Conservation (phyloP, 2,888 invertebrate genomes). For the Trilocha varians region DNA sequence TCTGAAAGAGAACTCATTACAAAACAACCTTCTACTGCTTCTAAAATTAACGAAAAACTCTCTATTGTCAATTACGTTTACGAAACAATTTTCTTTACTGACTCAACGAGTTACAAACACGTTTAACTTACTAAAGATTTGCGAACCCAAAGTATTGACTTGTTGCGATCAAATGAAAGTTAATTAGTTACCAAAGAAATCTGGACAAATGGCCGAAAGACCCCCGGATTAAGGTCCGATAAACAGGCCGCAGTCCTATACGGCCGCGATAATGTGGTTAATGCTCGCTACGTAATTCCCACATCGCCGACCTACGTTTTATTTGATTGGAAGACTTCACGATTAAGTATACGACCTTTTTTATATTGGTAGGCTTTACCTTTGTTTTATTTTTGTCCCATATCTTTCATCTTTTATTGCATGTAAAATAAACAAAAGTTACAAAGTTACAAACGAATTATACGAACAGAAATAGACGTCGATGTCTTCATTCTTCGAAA, state of each 20-base stretch:
- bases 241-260: constrained; percentile 20
- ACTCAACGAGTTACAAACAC: background rate
- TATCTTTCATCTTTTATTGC: too few species aligned
- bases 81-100: background rate
- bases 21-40: too few species aligned
- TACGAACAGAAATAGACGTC: too few species aligned
- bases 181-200: constrained; percentile 22
- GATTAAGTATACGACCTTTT: background rate
- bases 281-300: constrained; percentile 7
- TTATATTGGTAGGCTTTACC: background rate
- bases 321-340: constrained; percentile 5
- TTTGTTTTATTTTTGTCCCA: background rate
- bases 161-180: constrained; percentile 10
- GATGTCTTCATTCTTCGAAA: too few species aligned
- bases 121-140: background rate
- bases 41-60: too few species aligned
- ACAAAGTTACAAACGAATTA: too few species aligned
- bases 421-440: too few species aligned
- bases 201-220: constrained; percentile 17
- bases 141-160: background rate
- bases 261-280: constrained; percentile 12
- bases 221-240: constrained; percentile 26
- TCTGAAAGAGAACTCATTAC: too few species aligned
- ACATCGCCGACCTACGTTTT: constrained; percentile 3
- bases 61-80: background rate